Conservation (phyloP, 1,140 invertebrate genomes). For the Callitettix versicolor region DNA sequence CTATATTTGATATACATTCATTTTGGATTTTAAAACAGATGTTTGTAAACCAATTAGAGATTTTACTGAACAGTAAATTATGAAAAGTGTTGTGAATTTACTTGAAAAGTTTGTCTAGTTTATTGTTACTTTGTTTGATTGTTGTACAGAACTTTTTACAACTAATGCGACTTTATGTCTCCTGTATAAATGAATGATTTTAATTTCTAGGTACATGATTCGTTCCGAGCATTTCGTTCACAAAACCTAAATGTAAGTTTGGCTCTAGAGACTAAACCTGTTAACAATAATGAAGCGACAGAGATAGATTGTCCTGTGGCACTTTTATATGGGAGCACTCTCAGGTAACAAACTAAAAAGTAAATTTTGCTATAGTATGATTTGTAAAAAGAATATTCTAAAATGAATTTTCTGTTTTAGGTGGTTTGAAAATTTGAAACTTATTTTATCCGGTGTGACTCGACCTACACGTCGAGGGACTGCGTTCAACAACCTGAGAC, state of each 20-base stretch:
- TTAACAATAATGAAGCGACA: slow-evolving; percentile 38
- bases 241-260: slow-evolving; percentile 83
- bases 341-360: slow-evolving; percentile 36
- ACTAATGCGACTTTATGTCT: slow-evolving; percentile 4
- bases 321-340: slow-evolving; percentile 81
- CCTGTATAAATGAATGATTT: no score
- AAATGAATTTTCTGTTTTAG: slow-evolving; percentile 32
- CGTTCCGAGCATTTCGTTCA: slow-evolving; percentile 85
- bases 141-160: neutral
- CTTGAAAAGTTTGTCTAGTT: no score
- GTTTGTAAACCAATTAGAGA: no score
- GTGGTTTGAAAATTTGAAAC: slow-evolving; percentile 92
- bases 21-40: no score
- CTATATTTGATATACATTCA: no score
- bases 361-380: no score
- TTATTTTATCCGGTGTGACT: slow-evolving; percentile 91
- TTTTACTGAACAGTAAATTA: no score
- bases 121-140: no score
- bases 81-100: no score
- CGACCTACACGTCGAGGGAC: slow-evolving; percentile 82
- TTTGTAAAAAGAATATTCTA: no score
- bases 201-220: slow-evolving; percentile 69
- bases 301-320: slow-evolving; percentile 62
- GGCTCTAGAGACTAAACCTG: slow-evolving; percentile 74
- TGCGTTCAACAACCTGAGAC: slow-evolving; percentile 73